Conservation (phyloP, 2,888 invertebrate species). For the Campoletis raptor region DNA sequence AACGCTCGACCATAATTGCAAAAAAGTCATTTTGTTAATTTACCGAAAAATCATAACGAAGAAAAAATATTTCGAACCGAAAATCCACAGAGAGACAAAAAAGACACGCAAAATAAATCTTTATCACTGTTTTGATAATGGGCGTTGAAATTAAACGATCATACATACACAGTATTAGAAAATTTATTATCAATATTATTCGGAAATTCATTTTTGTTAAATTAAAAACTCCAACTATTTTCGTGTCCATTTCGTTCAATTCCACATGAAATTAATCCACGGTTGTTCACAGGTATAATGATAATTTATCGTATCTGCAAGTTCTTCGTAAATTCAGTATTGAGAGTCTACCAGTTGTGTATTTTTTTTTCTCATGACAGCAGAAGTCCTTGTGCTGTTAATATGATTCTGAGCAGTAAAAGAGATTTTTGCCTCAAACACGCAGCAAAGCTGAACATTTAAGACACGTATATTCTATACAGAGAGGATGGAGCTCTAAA, state of each 20-base stretch:
- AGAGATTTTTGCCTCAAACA: constrained; percentile 55
- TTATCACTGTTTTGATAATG: not conserved
- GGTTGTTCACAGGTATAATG: not conserved
- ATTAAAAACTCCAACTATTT: not conserved
- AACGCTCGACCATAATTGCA: constrained; percentile 5
- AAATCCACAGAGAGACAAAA: not conserved
- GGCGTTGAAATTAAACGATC: not conserved
- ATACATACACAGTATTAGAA: not conserved
- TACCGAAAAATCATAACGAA: not conserved
- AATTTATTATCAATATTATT: not conserved
- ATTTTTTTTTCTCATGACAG: constrained; percentile 1
- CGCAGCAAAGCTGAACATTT: constrained; percentile 79
- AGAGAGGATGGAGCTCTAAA: constrained; percentile 78
- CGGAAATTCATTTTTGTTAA: not conserved
- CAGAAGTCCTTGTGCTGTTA: not conserved
- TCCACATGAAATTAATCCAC: not conserved
- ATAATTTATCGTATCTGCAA: not conserved
- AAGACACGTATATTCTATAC: constrained; percentile 80
- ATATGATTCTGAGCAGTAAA: constrained; percentile 44
- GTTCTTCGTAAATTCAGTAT: not conserved
- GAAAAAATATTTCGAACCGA: not conserved
- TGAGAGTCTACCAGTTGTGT: not conserved
- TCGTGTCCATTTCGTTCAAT: not conserved
- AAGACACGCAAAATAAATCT: not conserved
- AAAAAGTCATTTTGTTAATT: not conserved